A percentile compares a stretch with the other conserved stretches of the same genome.
Evolutionary conservation across 1,140 invertebrate species (phyloP).

Genomic region (Rhagoletis pomonella): DNA sequence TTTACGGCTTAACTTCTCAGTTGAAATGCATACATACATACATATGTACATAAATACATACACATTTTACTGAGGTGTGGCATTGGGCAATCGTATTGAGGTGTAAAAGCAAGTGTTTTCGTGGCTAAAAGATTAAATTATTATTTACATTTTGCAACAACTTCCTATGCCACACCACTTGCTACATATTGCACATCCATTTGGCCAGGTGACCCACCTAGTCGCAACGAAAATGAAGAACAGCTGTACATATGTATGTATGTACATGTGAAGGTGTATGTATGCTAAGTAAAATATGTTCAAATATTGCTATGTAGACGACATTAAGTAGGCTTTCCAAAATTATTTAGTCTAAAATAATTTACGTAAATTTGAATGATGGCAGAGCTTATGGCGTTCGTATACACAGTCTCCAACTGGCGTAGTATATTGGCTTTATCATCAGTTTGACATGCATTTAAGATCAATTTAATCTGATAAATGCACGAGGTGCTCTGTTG

Average conservation of each 20-base stretch:
- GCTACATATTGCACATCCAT: background rate
- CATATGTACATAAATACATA: background rate
- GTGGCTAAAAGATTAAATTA: background rate
- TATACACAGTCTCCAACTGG: too few species aligned
- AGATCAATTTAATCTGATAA: too few species aligned
- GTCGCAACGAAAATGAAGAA: background rate
- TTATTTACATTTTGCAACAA: background rate
- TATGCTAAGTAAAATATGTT: too few species aligned
- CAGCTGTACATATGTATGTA: background rate
- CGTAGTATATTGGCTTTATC: too few species aligned
- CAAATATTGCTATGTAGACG: too few species aligned
- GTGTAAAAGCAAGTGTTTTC: constrained; percentile 1
- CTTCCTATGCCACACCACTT: background rate
- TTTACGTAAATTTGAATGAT: too few species aligned
- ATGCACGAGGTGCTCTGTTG: too few species aligned
- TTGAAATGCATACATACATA: background rate
- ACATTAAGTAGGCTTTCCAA: too few species aligned
- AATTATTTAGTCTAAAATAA: too few species aligned
- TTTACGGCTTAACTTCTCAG: constrained; percentile 24
- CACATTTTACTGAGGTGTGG: background rate
- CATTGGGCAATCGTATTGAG: background rate
- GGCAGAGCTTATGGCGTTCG: too few species aligned
- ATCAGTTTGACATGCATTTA: too few species aligned
- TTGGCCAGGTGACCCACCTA: background rate
- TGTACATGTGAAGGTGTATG: too few species aligned